These are phyloP conservation scores for Cephus sareptanus DNA, from an alignment of 2,888 invertebrate species.

Conservation along the genomic window DNA sequence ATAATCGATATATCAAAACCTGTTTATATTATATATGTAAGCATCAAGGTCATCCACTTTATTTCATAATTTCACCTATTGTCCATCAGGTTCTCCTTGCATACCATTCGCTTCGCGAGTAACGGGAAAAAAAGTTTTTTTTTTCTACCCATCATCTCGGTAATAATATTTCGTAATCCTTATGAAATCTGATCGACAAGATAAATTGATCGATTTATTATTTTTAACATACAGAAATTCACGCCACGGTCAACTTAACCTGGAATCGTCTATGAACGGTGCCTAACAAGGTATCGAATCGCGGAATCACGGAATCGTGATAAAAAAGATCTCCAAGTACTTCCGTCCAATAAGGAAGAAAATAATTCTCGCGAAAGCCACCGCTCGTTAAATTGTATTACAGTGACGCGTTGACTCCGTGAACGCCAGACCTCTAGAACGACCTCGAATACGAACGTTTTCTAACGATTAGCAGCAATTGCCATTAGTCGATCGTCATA, in stretches of 20 bases:
- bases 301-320: neutral
- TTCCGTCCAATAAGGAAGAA: neutral
- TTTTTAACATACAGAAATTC: neutral
- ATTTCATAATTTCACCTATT: neutral
- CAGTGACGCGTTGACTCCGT: neutral
- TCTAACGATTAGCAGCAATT: neutral
- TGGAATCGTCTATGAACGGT: neutral
- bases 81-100: no score
- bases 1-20: neutral
- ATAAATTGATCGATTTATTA: neutral
- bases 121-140: no score
- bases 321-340: neutral
- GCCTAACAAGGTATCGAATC: neutral
- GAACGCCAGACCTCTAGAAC: neutral
- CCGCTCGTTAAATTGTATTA: neutral
- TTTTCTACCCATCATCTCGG: no score
- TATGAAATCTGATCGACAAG: neutral
- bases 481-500: neutral
- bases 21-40: no score
- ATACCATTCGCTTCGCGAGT: no score
- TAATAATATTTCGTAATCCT: neutral
- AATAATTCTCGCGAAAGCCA: neutral
- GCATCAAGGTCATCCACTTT: neutral
- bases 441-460: neutral
- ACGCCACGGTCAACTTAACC: neutral